Evolutionary conservation across 2,113 vertebrate species (phyloP), one percentile per base, ranked within the genome.

Genomic region (Nyctereutes procyonoides): DNA sequence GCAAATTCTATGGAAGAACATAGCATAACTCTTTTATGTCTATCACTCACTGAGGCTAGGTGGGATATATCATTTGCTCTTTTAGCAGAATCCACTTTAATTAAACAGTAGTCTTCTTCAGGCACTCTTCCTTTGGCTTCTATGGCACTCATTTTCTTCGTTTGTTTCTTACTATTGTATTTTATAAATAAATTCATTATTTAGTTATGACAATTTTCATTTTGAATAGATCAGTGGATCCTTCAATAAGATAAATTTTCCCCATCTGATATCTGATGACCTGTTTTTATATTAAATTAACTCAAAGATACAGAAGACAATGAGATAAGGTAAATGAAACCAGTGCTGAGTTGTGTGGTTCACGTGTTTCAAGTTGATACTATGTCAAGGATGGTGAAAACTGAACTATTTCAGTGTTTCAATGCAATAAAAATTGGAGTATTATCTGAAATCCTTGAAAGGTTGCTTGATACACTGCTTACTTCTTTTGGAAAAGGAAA

Each of bases 361-460:
- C 10, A 4, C 58, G 17, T 67, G 26, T 14, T 86, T 89, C 63
- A 73, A n/a, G 3, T 24, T 24, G 20, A 80, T 60, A 14, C 13
- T 81, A 3, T 63, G 8, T 85, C 30, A 84, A 5, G n/a, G 17
- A 26, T 56, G 9, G 71, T 58, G 53, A 58, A 88, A 88, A 77
- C 9, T 15, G 58, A 86, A 69, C 19, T 84, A 20, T 55, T 86
- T 43, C 62, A 96, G 30, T 74, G 92, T 74, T 60, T 88, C 15
- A 90, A 43, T 79, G 24, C 74, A 93, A 63, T 90, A 83, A 83
- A 96, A 96, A 92, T 67, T 16, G 0, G 26, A 87, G 13, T 87
- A 95, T 77, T 85, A 43, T 84, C 67, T 93, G 5, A 92, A 93
- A 55, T 84, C 24, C 69, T 10, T n/a, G 12, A 76, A 95, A 55